phyloP scores from a whole-genome alignment of 2,797 vertebrate species.

The Lophius americanus region DNA sequence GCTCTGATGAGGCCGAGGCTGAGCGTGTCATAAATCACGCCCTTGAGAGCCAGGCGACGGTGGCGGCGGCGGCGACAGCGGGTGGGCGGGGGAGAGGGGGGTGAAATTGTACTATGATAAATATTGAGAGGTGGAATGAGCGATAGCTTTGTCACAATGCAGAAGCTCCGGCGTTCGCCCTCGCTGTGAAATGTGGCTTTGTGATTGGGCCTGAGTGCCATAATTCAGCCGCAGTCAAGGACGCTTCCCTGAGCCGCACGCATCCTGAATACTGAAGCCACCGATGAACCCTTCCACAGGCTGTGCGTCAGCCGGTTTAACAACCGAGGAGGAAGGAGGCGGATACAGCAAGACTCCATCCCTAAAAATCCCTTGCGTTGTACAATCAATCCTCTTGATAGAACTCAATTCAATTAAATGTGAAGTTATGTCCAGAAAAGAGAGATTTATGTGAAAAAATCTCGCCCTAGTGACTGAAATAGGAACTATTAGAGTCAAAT shows the following conservation, averaged over 20 bases:
- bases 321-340: too few relatives aligned
- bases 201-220: constrained; percentile 59
- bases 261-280: constrained; percentile 33
- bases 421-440: too few relatives aligned
- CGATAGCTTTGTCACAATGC: constrained; percentile 75
- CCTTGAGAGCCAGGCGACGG: constrained; percentile 47
- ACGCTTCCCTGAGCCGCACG: constrained; percentile 50
- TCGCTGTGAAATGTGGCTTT: constrained; percentile 71
- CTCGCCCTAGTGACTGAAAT: too few relatives aligned
- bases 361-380: too few relatives aligned
- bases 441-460: too few relatives aligned
- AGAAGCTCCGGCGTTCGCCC: constrained; percentile 42
- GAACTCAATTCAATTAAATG: too few relatives aligned
- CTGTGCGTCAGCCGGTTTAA: not conserved
- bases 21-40: constrained; percentile 67
- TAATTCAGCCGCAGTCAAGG: constrained; percentile 55
- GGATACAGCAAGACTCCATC: too few relatives aligned
- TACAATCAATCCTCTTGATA: too few relatives aligned
- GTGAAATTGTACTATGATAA: constrained; percentile 77
- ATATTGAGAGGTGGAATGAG: constrained; percentile 78
- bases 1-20: constrained; percentile 52
- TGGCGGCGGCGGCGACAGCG: too few relatives aligned
- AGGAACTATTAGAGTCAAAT: too few relatives aligned
- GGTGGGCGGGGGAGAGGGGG: not conserved
- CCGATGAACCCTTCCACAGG: constrained; percentile 60